Evolutionary conservation across 1,140 invertebrate genomes (phyloP).

Genomic region (Fopius arisanus): DNA sequence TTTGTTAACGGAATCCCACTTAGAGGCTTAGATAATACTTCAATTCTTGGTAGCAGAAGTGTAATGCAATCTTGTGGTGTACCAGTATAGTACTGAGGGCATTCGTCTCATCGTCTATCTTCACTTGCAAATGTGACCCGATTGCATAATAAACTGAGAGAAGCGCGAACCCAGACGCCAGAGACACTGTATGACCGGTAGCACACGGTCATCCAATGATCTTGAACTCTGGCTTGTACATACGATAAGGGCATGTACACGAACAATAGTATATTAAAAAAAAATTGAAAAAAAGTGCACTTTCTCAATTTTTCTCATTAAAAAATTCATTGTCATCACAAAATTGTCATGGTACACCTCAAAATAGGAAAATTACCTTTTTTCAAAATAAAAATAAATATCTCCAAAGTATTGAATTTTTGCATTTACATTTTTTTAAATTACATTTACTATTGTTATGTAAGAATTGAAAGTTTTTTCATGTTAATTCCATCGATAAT

Average conservation of each 20-base stretch:
- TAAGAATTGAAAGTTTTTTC: too few relatives aligned
- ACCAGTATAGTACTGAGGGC: neutral
- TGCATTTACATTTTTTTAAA: too few relatives aligned
- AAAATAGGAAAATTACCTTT: too few relatives aligned
- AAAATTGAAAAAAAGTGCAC: too few relatives aligned
- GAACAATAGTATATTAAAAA: neutral
- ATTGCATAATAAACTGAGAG: constrained; percentile 9
- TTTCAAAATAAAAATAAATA: too few relatives aligned
- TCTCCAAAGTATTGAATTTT: too few relatives aligned
- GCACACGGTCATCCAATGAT: constrained; percentile 5
- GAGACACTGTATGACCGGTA: neutral
- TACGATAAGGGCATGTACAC: neutral
- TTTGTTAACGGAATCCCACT: neutral
- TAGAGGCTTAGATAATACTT: too few relatives aligned
- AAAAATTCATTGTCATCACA: too few relatives aligned
- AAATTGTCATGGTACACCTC: too few relatives aligned
- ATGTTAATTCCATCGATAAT: too few relatives aligned
- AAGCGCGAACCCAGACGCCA: neutral
- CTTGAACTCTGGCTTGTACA: neutral
- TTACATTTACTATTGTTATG: too few relatives aligned
- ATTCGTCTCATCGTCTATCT: neutral
- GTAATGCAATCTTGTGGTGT: neutral
- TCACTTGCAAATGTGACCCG: neutral
- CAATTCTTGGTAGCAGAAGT: neutral
- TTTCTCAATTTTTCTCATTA: too few relatives aligned